phyloP scores from a whole-genome alignment of 2,888 invertebrate genomes.

The Cordilura impudica region DNA sequence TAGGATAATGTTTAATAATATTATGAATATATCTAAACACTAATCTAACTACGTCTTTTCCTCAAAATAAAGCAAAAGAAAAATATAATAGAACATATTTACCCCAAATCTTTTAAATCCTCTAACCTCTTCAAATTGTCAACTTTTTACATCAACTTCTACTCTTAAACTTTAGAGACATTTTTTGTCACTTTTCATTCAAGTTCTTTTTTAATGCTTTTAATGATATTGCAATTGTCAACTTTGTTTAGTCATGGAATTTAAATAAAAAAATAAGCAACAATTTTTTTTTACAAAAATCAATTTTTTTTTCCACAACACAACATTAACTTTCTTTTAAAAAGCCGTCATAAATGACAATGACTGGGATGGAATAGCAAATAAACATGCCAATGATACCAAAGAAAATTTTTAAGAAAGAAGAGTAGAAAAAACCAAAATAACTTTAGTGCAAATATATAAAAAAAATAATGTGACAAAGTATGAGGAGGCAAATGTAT shows the following conservation, averaged over 20 bases:
- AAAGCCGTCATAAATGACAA: slow-evolving; percentile 60
- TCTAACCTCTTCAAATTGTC: not conserved
- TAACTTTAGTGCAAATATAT: slow-evolving; percentile 37
- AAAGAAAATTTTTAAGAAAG: not conserved
- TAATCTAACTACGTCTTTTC: no score
- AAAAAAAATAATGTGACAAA: slow-evolving; percentile 33
- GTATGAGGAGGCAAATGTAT: not conserved
- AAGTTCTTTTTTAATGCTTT: slow-evolving; percentile 47
- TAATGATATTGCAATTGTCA: slow-evolving; percentile 53
- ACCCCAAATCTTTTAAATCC: not conserved
- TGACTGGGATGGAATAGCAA: slow-evolving; percentile 18
- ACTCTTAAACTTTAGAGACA: not conserved
- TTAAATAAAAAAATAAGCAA: slow-evolving; percentile 48
- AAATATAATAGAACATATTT: no score
- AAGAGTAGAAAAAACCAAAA: not conserved
- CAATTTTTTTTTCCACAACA: slow-evolving; percentile 51
- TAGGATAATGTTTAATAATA: no score
- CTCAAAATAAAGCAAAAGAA: no score
- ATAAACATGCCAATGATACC: no score
- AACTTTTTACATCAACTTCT: not conserved
- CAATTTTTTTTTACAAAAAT: slow-evolving; percentile 24
- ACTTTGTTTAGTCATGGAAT: slow-evolving; percentile 57
- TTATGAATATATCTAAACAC: no score
- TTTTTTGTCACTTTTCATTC: not conserved
- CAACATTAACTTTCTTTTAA: slow-evolving; percentile 61